Percentiles rank a stretch among this genome's conserved stretches.
phyloP scores from a whole-genome alignment of 1,140 invertebrate species.

The Drosophila micromelanica region DNA sequence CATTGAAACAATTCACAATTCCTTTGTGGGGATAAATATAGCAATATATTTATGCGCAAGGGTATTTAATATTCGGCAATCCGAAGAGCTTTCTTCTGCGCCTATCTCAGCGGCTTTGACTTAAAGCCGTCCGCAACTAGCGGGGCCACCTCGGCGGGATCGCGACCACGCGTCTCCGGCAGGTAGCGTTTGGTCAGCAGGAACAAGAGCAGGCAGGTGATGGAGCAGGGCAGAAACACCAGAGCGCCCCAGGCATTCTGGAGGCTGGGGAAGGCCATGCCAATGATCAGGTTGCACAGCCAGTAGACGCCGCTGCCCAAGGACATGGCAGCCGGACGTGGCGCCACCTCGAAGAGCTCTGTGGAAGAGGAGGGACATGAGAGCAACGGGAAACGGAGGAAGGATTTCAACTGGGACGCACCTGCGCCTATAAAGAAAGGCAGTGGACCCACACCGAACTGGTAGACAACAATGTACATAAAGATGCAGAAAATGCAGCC shows the following conservation, averaged over 20 bases:
- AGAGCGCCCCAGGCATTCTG: slow-evolving; percentile 87
- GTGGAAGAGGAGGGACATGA: slow-evolving; percentile 20
- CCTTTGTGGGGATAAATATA: no score
- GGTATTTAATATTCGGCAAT: no score
- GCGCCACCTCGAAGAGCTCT: slow-evolving; percentile 94
- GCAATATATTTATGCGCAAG: no score
- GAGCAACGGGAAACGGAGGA: not conserved
- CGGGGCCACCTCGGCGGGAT: slow-evolving; percentile 86
- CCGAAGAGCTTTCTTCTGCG: no score
- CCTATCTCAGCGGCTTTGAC: slow-evolving; percentile 73
- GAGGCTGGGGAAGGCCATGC: slow-evolving; percentile 90
- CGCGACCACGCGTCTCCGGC: slow-evolving; percentile 89
- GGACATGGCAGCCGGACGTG: slow-evolving; percentile 93
- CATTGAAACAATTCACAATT: no score
- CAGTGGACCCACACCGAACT: slow-evolving; percentile 93
- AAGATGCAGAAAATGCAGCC: slow-evolving; percentile 88
- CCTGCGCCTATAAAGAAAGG: slow-evolving; percentile 91
- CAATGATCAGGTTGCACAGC: slow-evolving; percentile 94
- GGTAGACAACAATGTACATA: slow-evolving; percentile 92
- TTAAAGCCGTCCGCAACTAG: slow-evolving; percentile 85
- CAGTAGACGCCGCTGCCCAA: slow-evolving; percentile 95
- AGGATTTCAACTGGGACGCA: slow-evolving; percentile 5
- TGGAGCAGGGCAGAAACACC: slow-evolving; percentile 89
- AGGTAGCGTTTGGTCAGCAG: slow-evolving; percentile 88
- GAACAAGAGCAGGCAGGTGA: slow-evolving; percentile 86